Percentiles rank a stretch among this genome's conserved stretches.
Conservation (phyloP, 2,888 invertebrate species). For the Griposia aprilina region DNA sequence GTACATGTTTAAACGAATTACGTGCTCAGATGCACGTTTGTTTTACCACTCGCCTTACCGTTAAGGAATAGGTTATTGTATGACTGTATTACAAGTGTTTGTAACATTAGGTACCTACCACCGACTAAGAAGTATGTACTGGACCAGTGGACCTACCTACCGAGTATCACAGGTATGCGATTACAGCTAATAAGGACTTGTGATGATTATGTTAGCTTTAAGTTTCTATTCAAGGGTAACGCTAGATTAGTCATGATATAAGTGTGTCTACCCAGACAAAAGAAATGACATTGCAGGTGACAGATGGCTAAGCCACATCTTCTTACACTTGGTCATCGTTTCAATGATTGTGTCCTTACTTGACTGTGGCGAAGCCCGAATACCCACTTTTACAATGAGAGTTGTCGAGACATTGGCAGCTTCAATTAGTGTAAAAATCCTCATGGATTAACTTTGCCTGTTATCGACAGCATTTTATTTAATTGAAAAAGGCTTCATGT, state of each 20-base stretch:
- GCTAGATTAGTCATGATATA: background rate
- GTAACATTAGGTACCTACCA: background rate
- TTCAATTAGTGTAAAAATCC: background rate
- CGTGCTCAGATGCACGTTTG: slow-evolving; percentile 48
- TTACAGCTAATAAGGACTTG: background rate
- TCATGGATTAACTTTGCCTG: background rate
- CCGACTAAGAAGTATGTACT: background rate
- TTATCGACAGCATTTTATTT: too few relatives aligned
- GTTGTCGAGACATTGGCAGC: background rate
- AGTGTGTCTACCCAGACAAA: slow-evolving; percentile 2
- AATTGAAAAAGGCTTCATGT: too few relatives aligned
- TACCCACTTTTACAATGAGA: too few relatives aligned
- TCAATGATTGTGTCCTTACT: too few relatives aligned
- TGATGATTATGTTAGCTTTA: background rate
- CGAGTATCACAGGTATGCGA: too few relatives aligned
- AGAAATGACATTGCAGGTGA: slow-evolving; percentile 12
- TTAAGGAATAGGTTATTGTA: slow-evolving; percentile 5
- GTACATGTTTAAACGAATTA: slow-evolving; percentile 2
- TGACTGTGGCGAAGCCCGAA: too few relatives aligned
- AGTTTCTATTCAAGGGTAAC: background rate
- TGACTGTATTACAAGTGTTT: slow-evolving; percentile 5
- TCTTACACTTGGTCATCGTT: background rate
- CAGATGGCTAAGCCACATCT: slow-evolving; percentile 5
- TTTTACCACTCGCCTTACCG: background rate
- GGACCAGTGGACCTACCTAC: background rate